Evolutionary conservation across 2,888 invertebrate species (phyloP).

Genomic region (Argyresthia goedartella): DNA sequence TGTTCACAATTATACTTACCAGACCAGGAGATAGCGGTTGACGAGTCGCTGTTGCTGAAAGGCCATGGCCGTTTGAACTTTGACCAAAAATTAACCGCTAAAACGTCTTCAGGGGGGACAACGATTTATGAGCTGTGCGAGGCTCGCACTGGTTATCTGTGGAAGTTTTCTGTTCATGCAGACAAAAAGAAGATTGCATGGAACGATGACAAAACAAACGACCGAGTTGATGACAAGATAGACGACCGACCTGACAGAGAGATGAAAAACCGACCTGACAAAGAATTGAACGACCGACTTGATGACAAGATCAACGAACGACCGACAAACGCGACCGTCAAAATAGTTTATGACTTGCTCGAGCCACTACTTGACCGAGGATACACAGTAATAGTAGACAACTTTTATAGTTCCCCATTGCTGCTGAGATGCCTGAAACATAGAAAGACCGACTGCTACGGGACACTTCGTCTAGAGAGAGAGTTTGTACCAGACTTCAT

Average conservation of each 20-base stretch:
- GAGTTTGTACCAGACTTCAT: constrained; percentile 17
- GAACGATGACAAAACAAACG: background rate
- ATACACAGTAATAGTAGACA: constrained; percentile 17
- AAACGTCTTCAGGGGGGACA: too few species aligned
- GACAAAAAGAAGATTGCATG: background rate
- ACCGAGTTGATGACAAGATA: background rate
- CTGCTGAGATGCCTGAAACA: constrained; percentile 15
- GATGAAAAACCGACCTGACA: too few species aligned
- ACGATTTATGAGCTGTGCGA: too few species aligned
- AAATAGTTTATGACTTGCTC: constrained; percentile 14
- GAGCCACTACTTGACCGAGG: constrained; percentile 12
- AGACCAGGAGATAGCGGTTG: constrained; percentile 17
- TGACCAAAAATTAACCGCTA: too few species aligned
- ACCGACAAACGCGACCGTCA: constrained; percentile 14
- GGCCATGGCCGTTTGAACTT: too few species aligned
- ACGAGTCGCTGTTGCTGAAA: constrained; percentile 3
- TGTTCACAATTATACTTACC: constrained; percentile 16
- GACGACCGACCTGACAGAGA: background rate
- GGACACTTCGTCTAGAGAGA: constrained; percentile 15
- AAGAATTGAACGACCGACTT: too few species aligned
- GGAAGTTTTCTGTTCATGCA: too few species aligned
- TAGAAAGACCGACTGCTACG: constrained; percentile 14
- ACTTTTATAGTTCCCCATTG: constrained; percentile 22
- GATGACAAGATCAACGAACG: constrained; percentile 1
- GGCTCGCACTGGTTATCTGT: too few species aligned